Conservation (phyloP, 2,888 invertebrate species). For the Tuberolachnus salignus region DNA sequence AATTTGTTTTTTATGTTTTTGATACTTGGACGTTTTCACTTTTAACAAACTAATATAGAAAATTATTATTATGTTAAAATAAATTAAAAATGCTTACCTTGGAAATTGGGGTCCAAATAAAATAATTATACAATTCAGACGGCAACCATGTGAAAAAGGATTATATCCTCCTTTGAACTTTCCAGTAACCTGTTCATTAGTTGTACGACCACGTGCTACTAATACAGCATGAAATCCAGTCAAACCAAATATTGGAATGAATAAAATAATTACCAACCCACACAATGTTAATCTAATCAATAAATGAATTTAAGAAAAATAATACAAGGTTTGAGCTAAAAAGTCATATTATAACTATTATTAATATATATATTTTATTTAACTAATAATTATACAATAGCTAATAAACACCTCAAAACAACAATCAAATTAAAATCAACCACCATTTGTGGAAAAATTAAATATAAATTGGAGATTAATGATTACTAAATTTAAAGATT, state of each 20-base stretch:
- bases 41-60: slow-evolving; percentile 35
- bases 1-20: slow-evolving; percentile 56
- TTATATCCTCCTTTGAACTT: slow-evolving; percentile 99
- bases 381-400: no score
- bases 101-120: slow-evolving; percentile 98
- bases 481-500: no score
- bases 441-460: no score
- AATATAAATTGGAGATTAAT: no score
- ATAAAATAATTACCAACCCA: slow-evolving; percentile 84
- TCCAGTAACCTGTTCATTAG: slow-evolving; percentile 99
- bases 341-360: no score
- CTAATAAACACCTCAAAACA: no score
- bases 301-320: slow-evolving; percentile 60
- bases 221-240: slow-evolving; percentile 98
- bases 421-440: no score
- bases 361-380: no score
- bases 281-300: slow-evolving; percentile 81
- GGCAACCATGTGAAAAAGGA: slow-evolving; percentile 95
- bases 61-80: slow-evolving; percentile 18
- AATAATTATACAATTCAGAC: slow-evolving; percentile 92
- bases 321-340: neutral
- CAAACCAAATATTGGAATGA: slow-evolving; percentile 96
- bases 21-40: slow-evolving; percentile 49
- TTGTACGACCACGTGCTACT: slow-evolving; percentile 94
- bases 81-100: slow-evolving; percentile 70